Evolutionary conservation across 2,113 vertebrate genomes (phyloP).

Genomic region (Ophiodon elongatus): DNA sequence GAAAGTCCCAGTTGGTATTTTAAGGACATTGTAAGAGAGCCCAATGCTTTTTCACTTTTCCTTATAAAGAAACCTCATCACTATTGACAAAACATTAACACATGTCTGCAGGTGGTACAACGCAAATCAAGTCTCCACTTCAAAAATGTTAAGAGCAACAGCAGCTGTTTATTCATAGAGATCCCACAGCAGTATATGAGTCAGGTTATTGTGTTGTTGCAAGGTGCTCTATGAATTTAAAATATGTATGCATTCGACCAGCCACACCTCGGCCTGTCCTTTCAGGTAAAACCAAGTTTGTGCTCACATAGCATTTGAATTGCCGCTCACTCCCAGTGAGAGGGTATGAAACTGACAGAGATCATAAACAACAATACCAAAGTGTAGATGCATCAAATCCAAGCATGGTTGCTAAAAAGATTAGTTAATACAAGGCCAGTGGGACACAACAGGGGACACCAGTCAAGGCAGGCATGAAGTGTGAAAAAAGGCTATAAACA

Average conservation of each 20-base stretch:
- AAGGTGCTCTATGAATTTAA: not conserved
- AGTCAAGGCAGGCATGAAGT: not conserved
- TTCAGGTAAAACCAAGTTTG: not conserved
- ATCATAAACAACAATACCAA: not conserved
- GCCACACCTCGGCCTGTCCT: not conserved
- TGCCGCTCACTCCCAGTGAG: not conserved
- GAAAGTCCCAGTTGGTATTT: not conserved
- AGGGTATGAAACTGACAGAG: not conserved
- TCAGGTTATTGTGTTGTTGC: not conserved
- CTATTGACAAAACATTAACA: not conserved
- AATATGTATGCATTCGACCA: not conserved
- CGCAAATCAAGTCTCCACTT: not conserved
- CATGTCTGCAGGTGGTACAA: conserved; percentile 38
- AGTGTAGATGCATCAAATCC: not conserved
- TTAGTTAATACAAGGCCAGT: not conserved
- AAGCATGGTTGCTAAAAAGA: not conserved
- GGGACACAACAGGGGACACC: not conserved
- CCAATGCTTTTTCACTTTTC: not conserved
- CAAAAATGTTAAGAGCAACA: not conserved
- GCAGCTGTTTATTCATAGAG: conserved; percentile 4
- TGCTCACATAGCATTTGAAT: not conserved
- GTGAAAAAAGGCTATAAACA: not conserved
- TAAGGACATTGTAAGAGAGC: not conserved
- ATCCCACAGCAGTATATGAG: not conserved
- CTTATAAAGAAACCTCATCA: not conserved